Base-by-base conservation (phyloP, 2,797 vertebrate genomes). In the Crypturellus tataupa region DNA sequence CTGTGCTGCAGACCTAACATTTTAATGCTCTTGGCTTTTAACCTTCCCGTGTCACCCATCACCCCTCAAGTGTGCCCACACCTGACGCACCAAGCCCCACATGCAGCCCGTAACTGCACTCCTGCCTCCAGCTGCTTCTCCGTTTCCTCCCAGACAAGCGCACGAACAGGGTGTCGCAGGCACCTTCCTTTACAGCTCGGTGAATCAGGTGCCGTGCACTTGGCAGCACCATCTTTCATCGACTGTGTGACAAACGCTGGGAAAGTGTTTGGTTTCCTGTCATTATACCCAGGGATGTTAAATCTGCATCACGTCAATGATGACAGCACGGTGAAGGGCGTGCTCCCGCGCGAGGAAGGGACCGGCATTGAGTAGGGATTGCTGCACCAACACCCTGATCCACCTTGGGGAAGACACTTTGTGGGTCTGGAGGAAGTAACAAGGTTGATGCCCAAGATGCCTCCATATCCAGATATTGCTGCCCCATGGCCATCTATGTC, bases 241-340 rank as follows among this genome's bases (percentile, higher is more conserved):
- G 64, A 17, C 58, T 37, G 39, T 15, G 78, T 58, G 90, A 93
- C 60, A 94, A 90, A 88, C 11, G 37, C 31, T 63, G 72, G 67
- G 60, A 77, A 67, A 56, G 29, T 20, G 46, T 51, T 93, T 73
- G n/a, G 49, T 47, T 90, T 87, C 76, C 70, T 77, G 59, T 88
- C 75, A 62, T 82, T 73, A 64, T 12, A 84, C 47, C 42, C 71
- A 37, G 63, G 64, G 90, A 88, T 89, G 80, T 92, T 93, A 93
- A 92, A 82, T 86, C 92, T 85, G 68, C 86, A 92, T 89, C 83
- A 93, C 12, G 8, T 35, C 6, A 0, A 53, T 31, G 20, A 47
- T 0, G 6, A 31, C 12, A 94, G 35, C 85, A 24, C 2, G 13
- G 85, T 60, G 13, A 33, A 35, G 83, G 90, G 79, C 60, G 51